phyloP scores from a whole-genome alignment of 1,140 invertebrate genomes.

The Brachionus sp. region DNA sequence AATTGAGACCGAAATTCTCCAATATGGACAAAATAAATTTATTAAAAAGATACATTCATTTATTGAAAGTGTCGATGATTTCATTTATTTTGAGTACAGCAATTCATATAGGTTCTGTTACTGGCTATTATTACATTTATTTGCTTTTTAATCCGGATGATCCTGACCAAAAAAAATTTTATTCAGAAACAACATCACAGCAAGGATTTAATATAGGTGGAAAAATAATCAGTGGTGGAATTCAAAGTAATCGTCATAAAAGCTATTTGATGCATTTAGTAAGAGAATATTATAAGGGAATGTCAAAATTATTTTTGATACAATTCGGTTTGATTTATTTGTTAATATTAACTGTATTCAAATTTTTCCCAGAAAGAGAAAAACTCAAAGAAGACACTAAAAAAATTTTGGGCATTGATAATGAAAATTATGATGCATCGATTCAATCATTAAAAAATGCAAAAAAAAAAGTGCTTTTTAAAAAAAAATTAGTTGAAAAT shows the following conservation, averaged over 20 bases:
- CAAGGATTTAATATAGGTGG: slow-evolving; percentile 33
- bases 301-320: slow-evolving; percentile 33
- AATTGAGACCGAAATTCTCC: neutral
- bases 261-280: slow-evolving; percentile 43
- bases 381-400: slow-evolving; percentile 43
- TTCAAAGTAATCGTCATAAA: slow-evolving; percentile 44
- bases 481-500: neutral
- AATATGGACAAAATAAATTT: slow-evolving; percentile 26
- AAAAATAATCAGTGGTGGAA: slow-evolving; percentile 27
- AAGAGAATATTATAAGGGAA: slow-evolving; percentile 13
- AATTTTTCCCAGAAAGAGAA: slow-evolving; percentile 41
- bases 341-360: slow-evolving; percentile 17
- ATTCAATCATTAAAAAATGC: neutral
- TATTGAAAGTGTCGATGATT: slow-evolving; percentile 27
- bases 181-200: neutral
- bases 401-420: neutral
- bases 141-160: slow-evolving; percentile 38
- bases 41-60: slow-evolving; percentile 14
- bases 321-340: slow-evolving; percentile 31
- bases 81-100: slow-evolving; percentile 35
- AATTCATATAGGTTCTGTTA: slow-evolving; percentile 18
- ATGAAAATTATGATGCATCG: neutral
- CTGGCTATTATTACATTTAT: slow-evolving; percentile 27
- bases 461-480: neutral
- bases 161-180: slow-evolving; percentile 35